These are phyloP conservation scores for Porites divaricata DNA, from an alignment of 92 coral and sea anemone genomes.

Conservation along the genomic window DNA sequence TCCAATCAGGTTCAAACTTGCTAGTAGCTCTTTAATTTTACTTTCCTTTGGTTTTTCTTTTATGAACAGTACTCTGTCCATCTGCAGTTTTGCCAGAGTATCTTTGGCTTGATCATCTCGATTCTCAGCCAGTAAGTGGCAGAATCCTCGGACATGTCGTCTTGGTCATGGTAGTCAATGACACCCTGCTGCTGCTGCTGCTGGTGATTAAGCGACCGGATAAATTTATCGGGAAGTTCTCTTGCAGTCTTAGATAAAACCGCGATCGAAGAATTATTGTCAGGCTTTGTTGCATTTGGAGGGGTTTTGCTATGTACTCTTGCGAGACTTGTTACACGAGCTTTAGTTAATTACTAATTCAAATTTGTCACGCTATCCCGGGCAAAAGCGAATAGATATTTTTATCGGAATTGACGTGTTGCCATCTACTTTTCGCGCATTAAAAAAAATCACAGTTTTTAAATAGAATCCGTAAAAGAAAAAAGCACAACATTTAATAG, in stretches of 20 bases:
- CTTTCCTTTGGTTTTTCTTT: constrained; percentile 42
- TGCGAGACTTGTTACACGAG: too few species aligned
- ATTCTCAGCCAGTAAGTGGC: constrained; percentile 53
- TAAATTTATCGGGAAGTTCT: neutral
- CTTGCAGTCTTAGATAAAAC: neutral
- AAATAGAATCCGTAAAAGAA: too few species aligned
- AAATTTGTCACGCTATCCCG: too few species aligned
- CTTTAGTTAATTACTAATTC: too few species aligned
- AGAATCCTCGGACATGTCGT: neutral
- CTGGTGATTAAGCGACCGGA: neutral
- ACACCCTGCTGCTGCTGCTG: too few species aligned
- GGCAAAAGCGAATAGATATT: too few species aligned
- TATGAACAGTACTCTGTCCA: constrained; percentile 50
- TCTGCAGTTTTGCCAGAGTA: constrained; percentile 61
- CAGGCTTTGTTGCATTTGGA: constrained; percentile 17
- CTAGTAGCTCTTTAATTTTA: constrained; percentile 49
- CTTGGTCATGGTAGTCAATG: neutral
- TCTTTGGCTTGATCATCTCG: constrained; percentile 60
- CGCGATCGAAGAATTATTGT: constrained; percentile 5
- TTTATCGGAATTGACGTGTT: too few species aligned
- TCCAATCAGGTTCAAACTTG: constrained; percentile 65
- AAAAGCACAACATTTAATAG: too few species aligned
- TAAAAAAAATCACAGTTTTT: too few species aligned
- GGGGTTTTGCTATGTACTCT: constrained; percentile 22
- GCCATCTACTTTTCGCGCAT: too few species aligned